Evolutionary conservation across 2,797 vertebrate genomes (phyloP).

Genomic region (Taenioides sp.): DNA sequence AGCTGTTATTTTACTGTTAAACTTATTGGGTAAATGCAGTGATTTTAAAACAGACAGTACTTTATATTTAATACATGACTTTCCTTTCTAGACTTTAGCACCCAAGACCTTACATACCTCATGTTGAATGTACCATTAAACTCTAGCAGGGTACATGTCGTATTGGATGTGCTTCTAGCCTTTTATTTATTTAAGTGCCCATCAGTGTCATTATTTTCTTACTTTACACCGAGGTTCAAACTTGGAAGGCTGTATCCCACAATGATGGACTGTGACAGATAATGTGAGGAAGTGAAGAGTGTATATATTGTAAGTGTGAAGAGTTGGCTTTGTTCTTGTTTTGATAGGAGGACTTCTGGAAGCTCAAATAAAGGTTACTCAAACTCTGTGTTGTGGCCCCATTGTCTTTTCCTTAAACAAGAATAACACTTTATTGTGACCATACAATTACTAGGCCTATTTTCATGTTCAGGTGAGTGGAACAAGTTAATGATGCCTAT

Average conservation of each 20-base stretch:
- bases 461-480: constrained; percentile 49
- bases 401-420: background rate
- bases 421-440: constrained; percentile 24
- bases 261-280: constrained; percentile 24
- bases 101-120: constrained; percentile 53
- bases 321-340: constrained; percentile 36
- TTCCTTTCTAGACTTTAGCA: constrained; percentile 22
- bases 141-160: constrained; percentile 19
- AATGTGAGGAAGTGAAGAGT: constrained; percentile 32
- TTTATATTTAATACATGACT: background rate
- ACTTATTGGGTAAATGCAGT: constrained; percentile 1
- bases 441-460: constrained; percentile 61
- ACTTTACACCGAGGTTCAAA: constrained; percentile 12
- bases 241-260: constrained; percentile 10
- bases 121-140: constrained; percentile 37
- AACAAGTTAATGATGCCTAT: constrained; percentile 41
- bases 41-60: constrained; percentile 4
- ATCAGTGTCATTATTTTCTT: constrained; percentile 38
- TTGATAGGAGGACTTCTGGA: constrained; percentile 31
- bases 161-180: constrained; percentile 23
- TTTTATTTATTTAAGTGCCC: constrained; percentile 76
- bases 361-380: constrained; percentile 68
- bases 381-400: background rate
- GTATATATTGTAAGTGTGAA: constrained; percentile 38
- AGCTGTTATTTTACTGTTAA: background rate